Conservation (phyloP, 2,113 vertebrate species). For the Pagrus major region DNA sequence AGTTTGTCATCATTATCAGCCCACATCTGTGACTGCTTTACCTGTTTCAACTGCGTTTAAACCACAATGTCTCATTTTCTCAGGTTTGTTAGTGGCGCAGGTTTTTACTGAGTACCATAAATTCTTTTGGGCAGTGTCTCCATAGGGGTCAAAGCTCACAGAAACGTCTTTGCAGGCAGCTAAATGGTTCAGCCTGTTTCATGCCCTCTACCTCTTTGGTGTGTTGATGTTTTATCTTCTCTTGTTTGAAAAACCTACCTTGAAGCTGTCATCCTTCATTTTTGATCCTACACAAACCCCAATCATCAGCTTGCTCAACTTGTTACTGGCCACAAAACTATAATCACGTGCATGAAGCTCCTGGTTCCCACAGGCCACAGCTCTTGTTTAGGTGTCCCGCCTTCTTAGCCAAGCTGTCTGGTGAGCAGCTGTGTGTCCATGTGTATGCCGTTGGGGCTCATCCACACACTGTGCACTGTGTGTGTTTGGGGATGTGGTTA, state of each 20-base stretch:
- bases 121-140: constrained; percentile 52
- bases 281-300: not conserved
- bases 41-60: constrained; percentile 30
- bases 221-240: constrained; percentile 29
- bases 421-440: constrained; percentile 59
- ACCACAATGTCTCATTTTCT: constrained; percentile 46
- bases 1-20: constrained; percentile 37
- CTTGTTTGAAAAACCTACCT: not conserved
- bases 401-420: constrained; percentile 48
- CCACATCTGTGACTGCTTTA: constrained; percentile 70
- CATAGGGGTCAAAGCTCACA: constrained; percentile 46
- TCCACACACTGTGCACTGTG: constrained; percentile 21
- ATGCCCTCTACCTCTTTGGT: not conserved
- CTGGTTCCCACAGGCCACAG: constrained; percentile 41
- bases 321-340: constrained; percentile 32
- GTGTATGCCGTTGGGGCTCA: constrained; percentile 33
- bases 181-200: constrained; percentile 32
- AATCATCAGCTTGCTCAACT: constrained; percentile 21
- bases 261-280: constrained; percentile 21
- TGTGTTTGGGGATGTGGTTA: constrained; percentile 48
- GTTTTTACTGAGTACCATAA: constrained; percentile 59
- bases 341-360: constrained; percentile 32
- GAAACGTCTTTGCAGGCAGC: constrained; percentile 1
- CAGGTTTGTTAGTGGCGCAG: constrained; percentile 42
- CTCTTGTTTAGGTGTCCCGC: constrained; percentile 23